phyloP scores from a whole-genome alignment of 2,797 vertebrate genomes.

The Spheniscus humboldti region DNA sequence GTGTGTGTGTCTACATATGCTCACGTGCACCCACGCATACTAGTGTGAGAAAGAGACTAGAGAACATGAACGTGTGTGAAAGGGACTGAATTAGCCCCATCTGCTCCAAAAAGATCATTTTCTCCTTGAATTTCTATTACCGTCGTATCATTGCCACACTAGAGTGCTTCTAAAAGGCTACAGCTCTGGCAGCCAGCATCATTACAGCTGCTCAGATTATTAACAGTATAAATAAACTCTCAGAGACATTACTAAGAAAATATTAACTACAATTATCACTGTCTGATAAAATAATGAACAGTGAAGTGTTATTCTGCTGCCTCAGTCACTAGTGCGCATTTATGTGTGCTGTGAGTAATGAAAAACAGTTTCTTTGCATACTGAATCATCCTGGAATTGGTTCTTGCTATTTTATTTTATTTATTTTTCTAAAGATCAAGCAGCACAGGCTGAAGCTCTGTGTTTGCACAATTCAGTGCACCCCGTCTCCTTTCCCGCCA shows the following conservation, averaged over 20 bases:
- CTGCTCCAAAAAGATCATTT: background rate
- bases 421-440: constrained; percentile 29
- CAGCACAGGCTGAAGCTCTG: background rate
- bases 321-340: background rate
- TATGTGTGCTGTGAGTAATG: background rate
- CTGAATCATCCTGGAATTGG: constrained; percentile 18
- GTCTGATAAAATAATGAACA: constrained; percentile 60
- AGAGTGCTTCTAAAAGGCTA: constrained; percentile 43
- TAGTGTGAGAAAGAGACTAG: constrained; percentile 21
- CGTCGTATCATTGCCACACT: background rate
- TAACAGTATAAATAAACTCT: constrained; percentile 63
- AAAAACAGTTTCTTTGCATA: constrained; percentile 18
- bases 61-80: constrained; percentile 5
- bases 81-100: constrained; percentile 37
- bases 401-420: constrained; percentile 10
- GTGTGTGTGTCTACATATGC: background rate
- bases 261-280: constrained; percentile 52
- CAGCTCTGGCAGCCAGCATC: constrained; percentile 8
- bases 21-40: background rate
- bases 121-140: constrained; percentile 21
- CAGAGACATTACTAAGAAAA: constrained; percentile 60
- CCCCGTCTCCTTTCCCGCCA: background rate
- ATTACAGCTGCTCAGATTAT: constrained; percentile 53
- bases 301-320: constrained; percentile 35
- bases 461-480: background rate